A percentile compares a stretch with the other conserved stretches of the same genome.
Conservation (phyloP, 2,888 invertebrate genomes). For the Pogonocherus hispidulus region DNA sequence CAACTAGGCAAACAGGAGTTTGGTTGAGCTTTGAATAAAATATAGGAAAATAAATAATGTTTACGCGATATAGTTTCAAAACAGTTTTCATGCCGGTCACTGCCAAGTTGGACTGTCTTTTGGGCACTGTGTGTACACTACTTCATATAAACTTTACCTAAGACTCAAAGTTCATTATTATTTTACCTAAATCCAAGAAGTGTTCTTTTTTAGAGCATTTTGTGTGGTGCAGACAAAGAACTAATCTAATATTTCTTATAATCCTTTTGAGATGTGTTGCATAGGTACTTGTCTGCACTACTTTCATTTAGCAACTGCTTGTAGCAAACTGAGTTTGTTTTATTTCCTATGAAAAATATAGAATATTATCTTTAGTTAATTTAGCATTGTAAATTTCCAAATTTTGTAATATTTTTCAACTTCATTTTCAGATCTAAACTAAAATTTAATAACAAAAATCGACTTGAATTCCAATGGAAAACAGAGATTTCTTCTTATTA, state of each 20-base stretch:
- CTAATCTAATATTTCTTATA: background rate
- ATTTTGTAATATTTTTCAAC: conserved; percentile 39
- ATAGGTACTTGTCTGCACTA: too few species aligned
- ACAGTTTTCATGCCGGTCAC: conserved; percentile 56
- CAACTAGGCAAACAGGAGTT: too few species aligned
- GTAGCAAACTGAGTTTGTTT: conserved; percentile 34
- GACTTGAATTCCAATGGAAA: conserved; percentile 28
- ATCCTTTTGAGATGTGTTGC: conserved; percentile 19
- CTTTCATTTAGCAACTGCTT: conserved; percentile 37
- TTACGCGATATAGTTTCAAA: conserved; percentile 53
- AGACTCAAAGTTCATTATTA: conserved; percentile 50
- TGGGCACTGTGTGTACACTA: conserved; percentile 53
- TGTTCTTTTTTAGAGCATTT: conserved; percentile 34
- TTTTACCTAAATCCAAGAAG: conserved; percentile 35
- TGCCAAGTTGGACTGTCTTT: conserved; percentile 52
- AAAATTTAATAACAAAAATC: background rate
- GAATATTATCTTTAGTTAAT: conserved; percentile 30
- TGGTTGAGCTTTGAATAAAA: too few species aligned
- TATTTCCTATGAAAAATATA: conserved; percentile 6
- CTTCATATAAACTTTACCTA: conserved; percentile 49
- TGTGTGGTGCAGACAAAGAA: conserved; percentile 33
- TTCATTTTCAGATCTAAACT: too few species aligned
- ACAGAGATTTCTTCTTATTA: conserved; percentile 46
- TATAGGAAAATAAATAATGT: too few species aligned
- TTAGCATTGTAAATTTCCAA: conserved; percentile 34